phyloP scores from a whole-genome alignment of 2,113 vertebrate species.

The Halichoerus grypus region DNA sequence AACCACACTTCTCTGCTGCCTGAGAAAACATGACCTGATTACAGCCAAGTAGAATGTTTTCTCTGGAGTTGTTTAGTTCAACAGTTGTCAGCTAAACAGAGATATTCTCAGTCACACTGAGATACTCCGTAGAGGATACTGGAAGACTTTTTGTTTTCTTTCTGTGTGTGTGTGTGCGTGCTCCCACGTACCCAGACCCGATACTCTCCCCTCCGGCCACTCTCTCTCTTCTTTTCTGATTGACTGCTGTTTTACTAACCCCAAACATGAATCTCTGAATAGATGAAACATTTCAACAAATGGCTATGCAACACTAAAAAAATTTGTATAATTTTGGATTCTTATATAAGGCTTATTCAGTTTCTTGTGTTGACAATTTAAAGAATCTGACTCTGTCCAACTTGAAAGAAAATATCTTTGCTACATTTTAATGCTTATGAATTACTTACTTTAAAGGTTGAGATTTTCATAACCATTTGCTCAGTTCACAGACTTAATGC shows the following conservation, averaged over 20 bases:
- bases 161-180: not conserved
- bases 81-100: not conserved
- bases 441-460: not conserved
- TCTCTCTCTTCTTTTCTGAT: not conserved
- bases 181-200: too few relatives aligned
- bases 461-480: not conserved
- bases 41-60: not conserved
- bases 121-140: not conserved
- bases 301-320: not conserved
- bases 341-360: not conserved
- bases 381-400: not conserved
- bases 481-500: not conserved
- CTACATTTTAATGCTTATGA: not conserved
- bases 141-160: not conserved
- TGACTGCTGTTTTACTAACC: not conserved
- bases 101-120: not conserved
- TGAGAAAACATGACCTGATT: not conserved
- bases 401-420: not conserved
- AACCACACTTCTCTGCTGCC: not conserved
- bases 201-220: fast-evolving
- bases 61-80: not conserved
- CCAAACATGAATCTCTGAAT: not conserved
- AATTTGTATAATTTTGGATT: not conserved
- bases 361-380: not conserved
- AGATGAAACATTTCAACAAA: constrained; percentile 10